A percentile compares a stretch with the other conserved stretches of the same genome.
These are phyloP conservation scores for Rhopilema esculentum DNA, from an alignment of 30 jellyfish, hydroid and myxozoan species.

Conservation along the genomic window DNA sequence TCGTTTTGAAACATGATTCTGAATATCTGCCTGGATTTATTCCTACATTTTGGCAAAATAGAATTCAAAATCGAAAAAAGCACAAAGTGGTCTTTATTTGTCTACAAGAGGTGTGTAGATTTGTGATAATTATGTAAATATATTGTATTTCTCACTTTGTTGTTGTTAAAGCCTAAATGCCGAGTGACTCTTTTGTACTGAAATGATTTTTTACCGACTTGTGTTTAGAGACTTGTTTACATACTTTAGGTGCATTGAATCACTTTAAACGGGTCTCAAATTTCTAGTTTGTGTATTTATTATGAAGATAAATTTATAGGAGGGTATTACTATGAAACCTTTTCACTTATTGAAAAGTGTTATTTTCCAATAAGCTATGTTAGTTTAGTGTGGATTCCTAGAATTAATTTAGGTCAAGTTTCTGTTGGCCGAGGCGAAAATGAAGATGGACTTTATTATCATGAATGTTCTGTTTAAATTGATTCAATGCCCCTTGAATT, in stretches of 20 bases:
- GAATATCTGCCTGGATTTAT: too few relatives aligned
- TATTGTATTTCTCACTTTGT: not conserved
- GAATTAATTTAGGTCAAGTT: too few relatives aligned
- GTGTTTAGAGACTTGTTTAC: not conserved
- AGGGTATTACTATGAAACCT: too few relatives aligned
- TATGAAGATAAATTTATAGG: too few relatives aligned
- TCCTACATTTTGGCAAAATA: too few relatives aligned
- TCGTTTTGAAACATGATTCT: not conserved
- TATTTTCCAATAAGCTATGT: too few relatives aligned
- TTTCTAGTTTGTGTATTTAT: not conserved
- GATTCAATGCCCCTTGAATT: not conserved
- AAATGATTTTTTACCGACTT: not conserved
- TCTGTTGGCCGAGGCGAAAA: too few relatives aligned
- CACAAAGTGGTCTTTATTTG: not conserved
- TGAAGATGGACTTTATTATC: not conserved
- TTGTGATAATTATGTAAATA: not conserved
- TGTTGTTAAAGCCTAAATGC: not conserved
- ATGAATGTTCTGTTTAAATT: not conserved
- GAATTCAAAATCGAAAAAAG: not conserved
- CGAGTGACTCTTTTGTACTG: not conserved
- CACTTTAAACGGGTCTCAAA: not conserved
- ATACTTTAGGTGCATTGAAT: not conserved
- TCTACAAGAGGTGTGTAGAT: not conserved
- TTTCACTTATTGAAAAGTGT: too few relatives aligned
- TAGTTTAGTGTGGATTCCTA: too few relatives aligned